A percentile compares a stretch with the other conserved stretches of the same genome.
These are phyloP conservation scores for Picathartes gymnocephalus DNA, from an alignment of 2,113 vertebrate species.

Conservation along the genomic window DNA sequence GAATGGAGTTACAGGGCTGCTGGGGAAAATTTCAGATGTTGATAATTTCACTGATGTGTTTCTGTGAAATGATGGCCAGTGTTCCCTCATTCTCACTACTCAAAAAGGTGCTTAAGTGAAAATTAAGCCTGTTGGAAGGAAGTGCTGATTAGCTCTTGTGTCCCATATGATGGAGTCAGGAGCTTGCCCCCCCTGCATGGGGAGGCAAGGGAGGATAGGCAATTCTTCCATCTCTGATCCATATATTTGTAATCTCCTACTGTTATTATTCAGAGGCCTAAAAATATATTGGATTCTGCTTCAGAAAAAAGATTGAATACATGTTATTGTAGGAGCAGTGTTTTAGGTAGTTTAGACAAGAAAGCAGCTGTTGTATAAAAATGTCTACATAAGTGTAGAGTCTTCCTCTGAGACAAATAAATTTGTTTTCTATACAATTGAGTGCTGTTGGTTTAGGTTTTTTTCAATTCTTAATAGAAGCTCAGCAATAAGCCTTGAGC, in stretches of 20 bases:
- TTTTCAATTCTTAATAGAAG: background rate
- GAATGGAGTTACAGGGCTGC: background rate
- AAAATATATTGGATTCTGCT: background rate
- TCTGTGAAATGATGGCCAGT: background rate
- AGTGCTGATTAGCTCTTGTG: background rate
- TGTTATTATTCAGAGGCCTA: background rate
- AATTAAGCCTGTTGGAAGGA: background rate
- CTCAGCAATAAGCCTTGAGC: conserved; percentile 9
- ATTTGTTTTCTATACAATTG: background rate
- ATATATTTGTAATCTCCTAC: background rate
- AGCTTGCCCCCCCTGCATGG: background rate
- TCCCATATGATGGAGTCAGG: background rate
- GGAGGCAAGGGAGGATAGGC: background rate
- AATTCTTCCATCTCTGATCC: background rate
- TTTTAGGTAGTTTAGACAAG: background rate
- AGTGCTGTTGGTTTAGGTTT: background rate
- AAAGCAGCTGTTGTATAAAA: background rate
- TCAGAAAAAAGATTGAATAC: background rate
- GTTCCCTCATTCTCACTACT: background rate
- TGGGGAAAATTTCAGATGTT: background rate
- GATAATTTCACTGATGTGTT: background rate
- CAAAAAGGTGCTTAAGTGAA: background rate
- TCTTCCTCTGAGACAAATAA: background rate
- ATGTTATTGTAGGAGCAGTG: background rate
- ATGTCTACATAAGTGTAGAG: background rate